Evolutionary conservation across 2,888 invertebrate genomes (phyloP).

Genomic region (Agrilus cyanescens): DNA sequence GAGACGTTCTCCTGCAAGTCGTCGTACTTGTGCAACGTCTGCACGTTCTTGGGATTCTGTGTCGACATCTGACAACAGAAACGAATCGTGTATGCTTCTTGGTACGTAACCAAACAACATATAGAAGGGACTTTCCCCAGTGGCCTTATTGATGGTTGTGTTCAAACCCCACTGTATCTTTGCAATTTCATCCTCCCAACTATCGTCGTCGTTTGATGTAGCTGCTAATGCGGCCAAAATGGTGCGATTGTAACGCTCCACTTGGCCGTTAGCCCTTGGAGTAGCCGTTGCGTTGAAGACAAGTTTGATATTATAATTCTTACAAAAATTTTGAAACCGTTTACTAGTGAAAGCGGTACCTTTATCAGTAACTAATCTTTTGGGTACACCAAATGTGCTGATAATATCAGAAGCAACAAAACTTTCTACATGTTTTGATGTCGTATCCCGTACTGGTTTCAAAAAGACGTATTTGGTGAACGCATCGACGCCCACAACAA

Average conservation of each 20-base stretch:
- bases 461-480: slow-evolving; percentile 29
- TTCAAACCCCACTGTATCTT: slow-evolving; percentile 4
- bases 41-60: no score
- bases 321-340: slow-evolving; percentile 22
- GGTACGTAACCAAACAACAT: no score
- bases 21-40: no score
- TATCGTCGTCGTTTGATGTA: not conserved
- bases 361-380: slow-evolving; percentile 20
- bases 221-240: slow-evolving; percentile 3
- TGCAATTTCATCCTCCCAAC: slow-evolving; percentile 1
- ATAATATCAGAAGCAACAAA: slow-evolving; percentile 19
- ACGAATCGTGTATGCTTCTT: no score
- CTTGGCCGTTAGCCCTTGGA: slow-evolving; percentile 13
- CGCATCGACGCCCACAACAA: slow-evolving; percentile 25
- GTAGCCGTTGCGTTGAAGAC: slow-evolving; percentile 19
- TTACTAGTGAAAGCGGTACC: slow-evolving; percentile 25
- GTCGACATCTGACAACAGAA: no score
- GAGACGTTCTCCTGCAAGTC: no score
- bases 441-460: slow-evolving; percentile 21
- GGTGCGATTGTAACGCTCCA: slow-evolving; percentile 6
- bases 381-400: not conserved
- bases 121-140: slow-evolving; percentile 2
- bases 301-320: slow-evolving; percentile 14
- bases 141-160: slow-evolving; percentile 3
- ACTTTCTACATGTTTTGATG: slow-evolving; percentile 17